phyloP scores from a whole-genome alignment of 2,888 invertebrate species.

The Phyllotreta cruciferae region DNA sequence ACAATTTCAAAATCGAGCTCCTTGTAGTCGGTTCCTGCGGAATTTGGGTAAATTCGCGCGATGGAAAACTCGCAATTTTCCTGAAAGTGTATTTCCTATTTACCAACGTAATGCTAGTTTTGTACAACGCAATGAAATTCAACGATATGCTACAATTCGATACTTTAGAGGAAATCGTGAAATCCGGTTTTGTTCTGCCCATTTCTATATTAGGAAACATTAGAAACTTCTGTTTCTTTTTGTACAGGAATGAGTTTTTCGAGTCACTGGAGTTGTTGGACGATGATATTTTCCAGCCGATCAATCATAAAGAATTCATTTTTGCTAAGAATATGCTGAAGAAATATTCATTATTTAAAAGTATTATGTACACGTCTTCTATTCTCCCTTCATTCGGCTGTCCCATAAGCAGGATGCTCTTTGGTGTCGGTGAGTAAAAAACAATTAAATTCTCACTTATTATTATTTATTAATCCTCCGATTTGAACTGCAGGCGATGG shows the following conservation, averaged over 20 bases:
- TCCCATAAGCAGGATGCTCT: conserved; percentile 14
- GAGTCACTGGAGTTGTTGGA: conserved; percentile 14
- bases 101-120: conserved; percentile 9
- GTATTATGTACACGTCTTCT: conserved; percentile 7
- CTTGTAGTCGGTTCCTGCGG: conserved; percentile 1
- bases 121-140: conserved; percentile 25
- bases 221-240: conserved; percentile 17
- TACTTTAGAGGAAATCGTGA: conserved; percentile 12
- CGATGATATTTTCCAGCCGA: conserved; percentile 15
- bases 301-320: background rate
- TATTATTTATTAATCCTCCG: background rate
- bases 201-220: conserved; percentile 22
- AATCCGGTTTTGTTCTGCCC: conserved; percentile 22
- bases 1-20: conserved; percentile 5
- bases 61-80: background rate
- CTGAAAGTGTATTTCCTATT: conserved; percentile 12
- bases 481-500: conserved; percentile 13
- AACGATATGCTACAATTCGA: conserved; percentile 17
- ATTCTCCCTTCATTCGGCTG: conserved; percentile 22
- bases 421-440: conserved; percentile 3
- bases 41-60: conserved; percentile 2
- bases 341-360: conserved; percentile 12
- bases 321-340: conserved; percentile 17
- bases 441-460: background rate
- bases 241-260: conserved; percentile 21